Conservation (phyloP, 2,888 invertebrate species). For the Laspeyria flexula region DNA sequence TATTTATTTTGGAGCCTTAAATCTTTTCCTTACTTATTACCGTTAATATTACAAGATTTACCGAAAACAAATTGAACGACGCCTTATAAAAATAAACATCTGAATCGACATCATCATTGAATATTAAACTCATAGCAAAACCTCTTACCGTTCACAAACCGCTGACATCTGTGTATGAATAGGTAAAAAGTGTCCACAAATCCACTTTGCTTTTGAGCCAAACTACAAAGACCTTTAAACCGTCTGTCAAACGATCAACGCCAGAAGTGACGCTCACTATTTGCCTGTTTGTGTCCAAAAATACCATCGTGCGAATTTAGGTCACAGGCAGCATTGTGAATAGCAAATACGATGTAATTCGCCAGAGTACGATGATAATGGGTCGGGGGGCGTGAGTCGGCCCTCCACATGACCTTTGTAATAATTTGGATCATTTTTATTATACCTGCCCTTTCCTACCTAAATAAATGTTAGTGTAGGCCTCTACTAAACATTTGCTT, state of each 20-base stretch:
- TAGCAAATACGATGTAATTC: conserved; percentile 59
- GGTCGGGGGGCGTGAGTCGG: conserved; percentile 36
- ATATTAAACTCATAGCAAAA: too few relatives aligned
- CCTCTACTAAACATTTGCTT: conserved; percentile 41
- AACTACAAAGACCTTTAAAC: not conserved
- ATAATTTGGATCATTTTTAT: conserved; percentile 57
- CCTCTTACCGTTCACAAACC: too few relatives aligned
- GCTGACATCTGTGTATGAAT: not conserved
- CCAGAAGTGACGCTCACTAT: conserved; percentile 29
- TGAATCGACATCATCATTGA: too few relatives aligned
- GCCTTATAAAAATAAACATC: too few relatives aligned
- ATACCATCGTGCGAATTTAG: conserved; percentile 48
- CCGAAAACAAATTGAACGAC: too few relatives aligned
- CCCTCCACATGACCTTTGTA: conserved; percentile 43
- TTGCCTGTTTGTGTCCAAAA: conserved; percentile 34
- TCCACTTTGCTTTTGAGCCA: not conserved
- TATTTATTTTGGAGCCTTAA: too few relatives aligned
- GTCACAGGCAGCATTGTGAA: conserved; percentile 54
- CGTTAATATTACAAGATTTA: too few relatives aligned
- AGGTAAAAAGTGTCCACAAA: conserved; percentile 2
- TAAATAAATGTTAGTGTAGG: conserved; percentile 52
- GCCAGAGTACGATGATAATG: conserved; percentile 53
- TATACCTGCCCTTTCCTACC: conserved; percentile 49
- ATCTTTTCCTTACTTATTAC: too few relatives aligned
- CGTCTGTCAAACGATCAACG: conserved; percentile 5